A percentile compares a stretch with the other conserved stretches of the same genome.
Evolutionary conservation across 2,797 vertebrate genomes (phyloP).

Genomic region (Percopsis omiscomaycus): DNA sequence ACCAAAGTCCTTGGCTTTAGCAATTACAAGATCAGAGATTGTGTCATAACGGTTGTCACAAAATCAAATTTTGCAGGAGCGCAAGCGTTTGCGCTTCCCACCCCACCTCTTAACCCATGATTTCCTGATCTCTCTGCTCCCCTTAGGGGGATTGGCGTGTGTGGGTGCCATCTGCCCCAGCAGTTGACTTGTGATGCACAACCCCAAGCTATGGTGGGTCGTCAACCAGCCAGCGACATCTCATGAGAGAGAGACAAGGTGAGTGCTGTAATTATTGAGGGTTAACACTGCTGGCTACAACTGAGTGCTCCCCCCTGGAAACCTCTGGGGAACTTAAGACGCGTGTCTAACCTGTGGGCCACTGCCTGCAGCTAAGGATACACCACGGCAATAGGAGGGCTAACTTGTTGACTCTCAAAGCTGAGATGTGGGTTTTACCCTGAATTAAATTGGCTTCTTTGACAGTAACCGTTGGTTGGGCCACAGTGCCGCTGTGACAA

Average conservation of each 20-base stretch:
- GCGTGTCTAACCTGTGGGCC: constrained; percentile 65
- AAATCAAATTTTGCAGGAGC: not conserved
- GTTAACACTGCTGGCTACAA: constrained; percentile 48
- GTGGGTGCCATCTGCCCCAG: constrained; percentile 51
- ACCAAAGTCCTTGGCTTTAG: constrained; percentile 7
- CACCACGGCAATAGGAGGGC: not conserved
- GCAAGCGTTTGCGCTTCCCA: not conserved
- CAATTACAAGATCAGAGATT: constrained; percentile 17
- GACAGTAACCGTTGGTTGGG: no score
- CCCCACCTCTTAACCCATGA: not conserved
- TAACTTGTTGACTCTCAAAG: not conserved
- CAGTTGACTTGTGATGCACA: constrained; percentile 61
- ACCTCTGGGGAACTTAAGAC: constrained; percentile 54
- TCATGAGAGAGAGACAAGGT: constrained; percentile 49
- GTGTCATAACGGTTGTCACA: not conserved
- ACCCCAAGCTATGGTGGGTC: constrained; percentile 47
- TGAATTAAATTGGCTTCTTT: no score
- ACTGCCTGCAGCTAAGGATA: constrained; percentile 56
- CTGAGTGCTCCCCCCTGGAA: constrained; percentile 31
- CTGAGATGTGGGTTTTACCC: not conserved
- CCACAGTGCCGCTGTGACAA: no score
- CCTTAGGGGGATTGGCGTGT: constrained; percentile 44
- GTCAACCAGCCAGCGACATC: constrained; percentile 55
- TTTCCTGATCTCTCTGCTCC: constrained; percentile 7
- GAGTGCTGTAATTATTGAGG: constrained; percentile 70